Percentiles rank a stretch among this genome's conserved stretches.
These are phyloP conservation scores for Chondrilla cf. caribensis DNA, from an alignment of 37 sponge, comb jelly and placozoan species.

Conservation along the genomic window DNA sequence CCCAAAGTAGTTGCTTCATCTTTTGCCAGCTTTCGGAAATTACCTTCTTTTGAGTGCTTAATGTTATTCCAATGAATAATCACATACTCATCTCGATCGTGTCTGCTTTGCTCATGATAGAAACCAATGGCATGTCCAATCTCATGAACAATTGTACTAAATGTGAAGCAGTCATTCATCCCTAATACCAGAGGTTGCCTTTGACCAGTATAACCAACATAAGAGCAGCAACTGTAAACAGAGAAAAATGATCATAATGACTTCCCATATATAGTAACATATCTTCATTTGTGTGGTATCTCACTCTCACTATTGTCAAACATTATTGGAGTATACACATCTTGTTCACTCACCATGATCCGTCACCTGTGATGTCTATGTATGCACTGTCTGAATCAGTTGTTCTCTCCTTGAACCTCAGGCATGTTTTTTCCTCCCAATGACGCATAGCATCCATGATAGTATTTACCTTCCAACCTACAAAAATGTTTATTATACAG, in stretches of 20 bases:
- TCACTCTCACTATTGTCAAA: too few species aligned
- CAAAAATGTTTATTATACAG: too few species aligned
- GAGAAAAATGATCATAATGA: too few species aligned
- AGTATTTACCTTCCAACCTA: not conserved
- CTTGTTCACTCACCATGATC: too few species aligned
- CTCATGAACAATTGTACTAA: constrained; percentile 53
- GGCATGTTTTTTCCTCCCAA: not conserved
- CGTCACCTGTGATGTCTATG: too few species aligned
- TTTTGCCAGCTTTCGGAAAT: not conserved
- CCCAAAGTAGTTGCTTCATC: not conserved
- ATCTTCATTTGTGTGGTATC: too few species aligned
- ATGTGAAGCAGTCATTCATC: not conserved
- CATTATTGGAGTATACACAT: too few species aligned
- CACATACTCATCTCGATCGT: constrained; percentile 59
- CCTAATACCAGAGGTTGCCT: constrained; percentile 36
- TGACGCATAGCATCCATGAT: not conserved
- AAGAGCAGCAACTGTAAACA: constrained; percentile 40
- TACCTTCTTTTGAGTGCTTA: not conserved
- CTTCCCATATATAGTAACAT: too few species aligned
- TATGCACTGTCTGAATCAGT: too few species aligned
- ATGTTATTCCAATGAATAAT: constrained; percentile 28
- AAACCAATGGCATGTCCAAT: constrained; percentile 67
- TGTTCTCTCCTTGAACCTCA: not conserved
- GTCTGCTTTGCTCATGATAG: constrained; percentile 62
- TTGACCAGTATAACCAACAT: constrained; percentile 31